These are phyloP conservation scores for Cryptotermes secundus DNA, from an alignment of 1,140 invertebrate genomes.

Conservation along the genomic window DNA sequence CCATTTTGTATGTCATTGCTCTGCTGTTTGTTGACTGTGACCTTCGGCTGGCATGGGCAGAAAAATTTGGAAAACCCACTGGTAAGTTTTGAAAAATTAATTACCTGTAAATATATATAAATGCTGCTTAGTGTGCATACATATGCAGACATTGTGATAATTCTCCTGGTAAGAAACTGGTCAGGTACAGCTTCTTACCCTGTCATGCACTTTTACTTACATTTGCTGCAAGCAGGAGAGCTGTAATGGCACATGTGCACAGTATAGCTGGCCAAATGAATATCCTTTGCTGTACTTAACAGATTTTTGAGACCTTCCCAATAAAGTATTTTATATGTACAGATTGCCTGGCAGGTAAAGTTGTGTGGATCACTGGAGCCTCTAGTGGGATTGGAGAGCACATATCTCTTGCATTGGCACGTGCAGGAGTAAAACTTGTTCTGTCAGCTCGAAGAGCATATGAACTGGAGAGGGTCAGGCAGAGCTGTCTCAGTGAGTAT, in stretches of 20 bases:
- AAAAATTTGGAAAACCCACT: conserved; percentile 60
- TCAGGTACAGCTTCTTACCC: too few relatives aligned
- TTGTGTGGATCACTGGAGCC: conserved; percentile 87
- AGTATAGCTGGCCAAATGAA: too few relatives aligned
- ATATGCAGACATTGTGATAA: too few relatives aligned
- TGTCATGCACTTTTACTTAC: too few relatives aligned
- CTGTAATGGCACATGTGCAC: too few relatives aligned
- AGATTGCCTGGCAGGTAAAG: too few relatives aligned
- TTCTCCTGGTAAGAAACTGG: too few relatives aligned
- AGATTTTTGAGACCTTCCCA: too few relatives aligned
- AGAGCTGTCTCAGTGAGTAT: conserved; percentile 69
- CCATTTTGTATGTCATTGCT: conserved; percentile 51
- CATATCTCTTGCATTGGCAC: conserved; percentile 70
- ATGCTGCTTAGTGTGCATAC: too few relatives aligned
- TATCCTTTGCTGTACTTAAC: too few relatives aligned
- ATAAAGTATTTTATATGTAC: too few relatives aligned
- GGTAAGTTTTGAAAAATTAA: conserved; percentile 46
- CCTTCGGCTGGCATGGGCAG: conserved; percentile 54
- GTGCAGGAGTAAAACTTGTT: conserved; percentile 67
- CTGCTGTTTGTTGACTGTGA: conserved; percentile 59
- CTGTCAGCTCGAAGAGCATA: conserved; percentile 71
- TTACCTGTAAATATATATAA: neutral
- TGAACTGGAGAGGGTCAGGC: conserved; percentile 74
- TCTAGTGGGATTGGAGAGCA: conserved; percentile 87
- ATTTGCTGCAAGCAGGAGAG: too few relatives aligned